A percentile compares a stretch with the other conserved stretches of the same genome.
phyloP scores from a whole-genome alignment of 2,888 invertebrate genomes.

The Sympetrum striolatum region DNA sequence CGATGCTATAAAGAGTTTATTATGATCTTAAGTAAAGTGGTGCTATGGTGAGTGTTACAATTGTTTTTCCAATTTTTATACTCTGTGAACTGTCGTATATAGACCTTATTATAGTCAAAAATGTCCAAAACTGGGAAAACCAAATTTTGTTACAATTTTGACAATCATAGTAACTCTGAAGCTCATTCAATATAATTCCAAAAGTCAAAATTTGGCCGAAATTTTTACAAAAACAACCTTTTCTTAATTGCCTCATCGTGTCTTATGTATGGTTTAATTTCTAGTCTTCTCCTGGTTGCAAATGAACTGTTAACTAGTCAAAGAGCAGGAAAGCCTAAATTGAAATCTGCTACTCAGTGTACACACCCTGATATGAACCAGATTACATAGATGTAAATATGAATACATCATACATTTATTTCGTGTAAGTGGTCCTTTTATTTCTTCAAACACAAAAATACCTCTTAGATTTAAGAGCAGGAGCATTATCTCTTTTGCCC shows the following conservation, averaged over 20 bases:
- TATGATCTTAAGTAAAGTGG: constrained; percentile 1
- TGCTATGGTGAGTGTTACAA: constrained; percentile 13
- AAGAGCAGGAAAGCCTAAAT: constrained; percentile 22
- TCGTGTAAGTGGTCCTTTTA: background rate
- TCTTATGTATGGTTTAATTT: background rate
- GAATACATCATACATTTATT: constrained; percentile 31
- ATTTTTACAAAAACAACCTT: background rate
- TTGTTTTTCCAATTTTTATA: constrained; percentile 20
- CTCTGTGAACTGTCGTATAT: background rate
- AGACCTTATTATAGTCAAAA: background rate
- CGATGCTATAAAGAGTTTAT: background rate
- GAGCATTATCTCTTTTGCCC: too few species aligned
- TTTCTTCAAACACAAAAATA: background rate
- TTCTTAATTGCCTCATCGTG: constrained; percentile 3
- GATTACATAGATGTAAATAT: constrained; percentile 22
- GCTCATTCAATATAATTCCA: background rate
- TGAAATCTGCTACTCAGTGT: constrained; percentile 12
- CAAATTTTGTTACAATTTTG: constrained; percentile 12
- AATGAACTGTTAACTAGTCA: constrained; percentile 24
- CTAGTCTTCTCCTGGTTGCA: constrained; percentile 28
- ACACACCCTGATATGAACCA: constrained; percentile 3
- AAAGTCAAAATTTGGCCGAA: background rate
- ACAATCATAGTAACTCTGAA: constrained; percentile 22
- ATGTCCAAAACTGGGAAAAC: background rate
- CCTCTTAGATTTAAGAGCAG: too few species aligned